These are phyloP conservation scores for Rugalucina vietnamica DNA, from an alignment of 2,888 invertebrate genomes.

Conservation along the genomic window DNA sequence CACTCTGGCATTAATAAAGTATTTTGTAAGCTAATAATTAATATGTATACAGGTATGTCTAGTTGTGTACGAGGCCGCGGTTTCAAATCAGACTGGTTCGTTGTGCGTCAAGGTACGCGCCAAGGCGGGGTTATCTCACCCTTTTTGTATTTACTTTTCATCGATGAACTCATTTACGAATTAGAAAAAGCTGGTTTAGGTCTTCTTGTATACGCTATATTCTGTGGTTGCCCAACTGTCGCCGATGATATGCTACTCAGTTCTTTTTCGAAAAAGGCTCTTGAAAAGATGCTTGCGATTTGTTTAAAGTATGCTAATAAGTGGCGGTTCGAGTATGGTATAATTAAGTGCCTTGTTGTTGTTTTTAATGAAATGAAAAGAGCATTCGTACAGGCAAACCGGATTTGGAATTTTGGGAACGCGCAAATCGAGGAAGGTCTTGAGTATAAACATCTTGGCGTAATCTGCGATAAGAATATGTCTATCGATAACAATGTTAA, in stretches of 20 bases:
- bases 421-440: too few species aligned
- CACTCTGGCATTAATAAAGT: too few species aligned
- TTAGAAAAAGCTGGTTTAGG: not conserved
- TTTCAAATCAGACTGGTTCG: slow-evolving; percentile 3
- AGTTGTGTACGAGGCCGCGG: not conserved
- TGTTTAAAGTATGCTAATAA: not conserved
- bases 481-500: too few species aligned
- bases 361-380: slow-evolving; percentile 18
- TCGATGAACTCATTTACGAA: slow-evolving; percentile 7
- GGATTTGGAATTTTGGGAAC: too few species aligned
- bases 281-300: not conserved
- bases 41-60: too few species aligned
- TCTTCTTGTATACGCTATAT: not conserved
- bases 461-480: too few species aligned
- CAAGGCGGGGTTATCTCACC: slow-evolving; percentile 26
- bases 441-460: too few species aligned
- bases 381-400: not conserved
- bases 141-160: slow-evolving; percentile 4
- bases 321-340: slow-evolving; percentile 10
- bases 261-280: not conserved
- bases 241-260: slow-evolving; percentile 27
- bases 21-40: too few species aligned
- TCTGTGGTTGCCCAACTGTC: slow-evolving; percentile 7
- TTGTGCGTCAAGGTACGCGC: slow-evolving; percentile 14
- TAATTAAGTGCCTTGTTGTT: not conserved